phyloP scores from a whole-genome alignment of 2,113 vertebrate species.

The Caretta caretta region DNA sequence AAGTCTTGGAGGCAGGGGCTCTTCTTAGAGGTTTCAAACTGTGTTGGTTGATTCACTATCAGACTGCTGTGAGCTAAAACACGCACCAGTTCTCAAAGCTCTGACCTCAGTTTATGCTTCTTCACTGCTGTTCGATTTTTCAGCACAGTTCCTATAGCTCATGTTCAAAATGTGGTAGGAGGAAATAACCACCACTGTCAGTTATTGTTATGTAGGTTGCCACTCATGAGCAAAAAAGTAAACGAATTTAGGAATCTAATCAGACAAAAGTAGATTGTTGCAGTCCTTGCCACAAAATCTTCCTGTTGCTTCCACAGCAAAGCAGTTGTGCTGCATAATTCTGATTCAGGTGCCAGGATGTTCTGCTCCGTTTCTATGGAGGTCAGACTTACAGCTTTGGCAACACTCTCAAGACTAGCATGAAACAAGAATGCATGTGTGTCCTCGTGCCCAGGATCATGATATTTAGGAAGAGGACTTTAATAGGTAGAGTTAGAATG shows the following conservation, averaged over 20 bases:
- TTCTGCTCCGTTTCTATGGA: not conserved
- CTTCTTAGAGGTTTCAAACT: not conserved
- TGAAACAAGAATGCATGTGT: not conserved
- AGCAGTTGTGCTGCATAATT: not conserved
- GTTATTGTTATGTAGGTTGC: conserved; percentile 38
- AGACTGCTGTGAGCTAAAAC: not conserved
- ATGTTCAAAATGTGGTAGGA: conserved; percentile 23
- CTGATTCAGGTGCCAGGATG: conserved; percentile 6
- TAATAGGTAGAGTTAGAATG: not conserved
- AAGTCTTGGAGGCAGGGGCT: not conserved
- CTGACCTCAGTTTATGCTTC: not conserved
- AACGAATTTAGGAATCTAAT: conserved; percentile 50
- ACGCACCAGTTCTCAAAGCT: not conserved
- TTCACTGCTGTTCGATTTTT: conserved; percentile 1
- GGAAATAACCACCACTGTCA: conserved; percentile 30
- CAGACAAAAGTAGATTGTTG: conserved; percentile 51
- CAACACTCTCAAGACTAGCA: not conserved
- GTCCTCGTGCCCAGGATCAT: not conserved
- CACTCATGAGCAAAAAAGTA: conserved; percentile 50
- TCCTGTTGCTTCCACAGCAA: conserved; percentile 17
- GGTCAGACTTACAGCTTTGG: conserved; percentile 3
- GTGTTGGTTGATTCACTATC: not conserved
- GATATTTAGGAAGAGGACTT: not conserved
- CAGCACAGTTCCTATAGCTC: not conserved
- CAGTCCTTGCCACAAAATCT: conserved; percentile 41